phyloP scores from a whole-genome alignment of 1,140 invertebrate genomes.

The Coelopa frigida region DNA sequence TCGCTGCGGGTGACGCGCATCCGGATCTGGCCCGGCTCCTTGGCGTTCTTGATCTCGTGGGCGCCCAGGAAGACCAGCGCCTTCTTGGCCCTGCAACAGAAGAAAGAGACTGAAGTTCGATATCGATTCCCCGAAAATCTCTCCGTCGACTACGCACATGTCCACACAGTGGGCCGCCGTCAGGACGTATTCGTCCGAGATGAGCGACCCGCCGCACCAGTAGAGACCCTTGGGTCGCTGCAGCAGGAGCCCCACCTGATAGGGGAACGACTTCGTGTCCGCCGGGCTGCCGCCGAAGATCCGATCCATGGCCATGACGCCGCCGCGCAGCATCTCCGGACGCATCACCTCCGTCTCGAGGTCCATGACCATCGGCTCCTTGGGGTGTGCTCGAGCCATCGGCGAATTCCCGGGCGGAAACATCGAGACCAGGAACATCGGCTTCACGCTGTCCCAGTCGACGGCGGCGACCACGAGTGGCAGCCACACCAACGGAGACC shows the following conservation, averaged over 20 bases:
- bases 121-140: background rate
- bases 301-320: constrained; percentile 17
- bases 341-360: constrained; percentile 5
- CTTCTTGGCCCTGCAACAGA: constrained; percentile 27
- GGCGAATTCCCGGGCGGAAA: constrained; percentile 15
- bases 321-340: background rate
- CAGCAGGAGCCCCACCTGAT: constrained; percentile 42
- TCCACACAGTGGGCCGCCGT: constrained; percentile 55
- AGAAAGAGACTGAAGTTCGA: background rate
- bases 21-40: constrained; percentile 38
- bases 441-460: constrained; percentile 40
- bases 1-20: constrained; percentile 40
- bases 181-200: constrained; percentile 50
- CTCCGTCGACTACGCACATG: constrained; percentile 9
- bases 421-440: constrained; percentile 42
- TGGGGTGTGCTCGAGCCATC: background rate
- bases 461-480: constrained; percentile 20
- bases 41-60: constrained; percentile 46
- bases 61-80: constrained; percentile 47
- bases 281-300: constrained; percentile 44
- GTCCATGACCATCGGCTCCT: constrained; percentile 5
- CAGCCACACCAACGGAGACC: too few species aligned
- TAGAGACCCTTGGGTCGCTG: constrained; percentile 39
- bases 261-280: constrained; percentile 36
- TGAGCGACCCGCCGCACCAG: constrained; percentile 54